Conservation (phyloP, 1,140 invertebrate species). For the Drosophila littoralis region DNA sequence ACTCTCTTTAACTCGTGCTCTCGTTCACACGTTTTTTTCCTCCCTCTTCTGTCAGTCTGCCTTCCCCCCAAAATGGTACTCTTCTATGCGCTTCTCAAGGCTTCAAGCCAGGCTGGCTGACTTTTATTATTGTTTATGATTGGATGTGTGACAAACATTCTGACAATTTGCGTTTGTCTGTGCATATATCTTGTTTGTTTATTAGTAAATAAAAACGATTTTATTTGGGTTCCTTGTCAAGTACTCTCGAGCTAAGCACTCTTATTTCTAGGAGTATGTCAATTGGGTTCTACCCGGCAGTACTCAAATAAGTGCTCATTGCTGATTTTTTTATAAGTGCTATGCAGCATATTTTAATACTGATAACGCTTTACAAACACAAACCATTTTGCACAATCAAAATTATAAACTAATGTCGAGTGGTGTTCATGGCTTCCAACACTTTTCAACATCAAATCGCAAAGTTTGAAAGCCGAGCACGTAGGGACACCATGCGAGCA, state of each 20-base stretch:
- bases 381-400: slow-evolving; percentile 45
- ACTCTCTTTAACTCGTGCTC: too few species aligned
- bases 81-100: too few species aligned
- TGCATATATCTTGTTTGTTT: too few species aligned
- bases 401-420: slow-evolving; percentile 62
- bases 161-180: too few species aligned
- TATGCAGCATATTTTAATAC: slow-evolving; percentile 15
- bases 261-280: background rate
- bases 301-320: background rate
- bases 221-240: background rate
- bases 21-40: too few species aligned
- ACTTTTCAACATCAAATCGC: slow-evolving; percentile 68
- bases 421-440: slow-evolving; percentile 9
- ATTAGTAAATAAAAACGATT: too few species aligned
- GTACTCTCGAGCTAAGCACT: background rate
- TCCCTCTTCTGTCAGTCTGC: too few species aligned
- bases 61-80: too few species aligned
- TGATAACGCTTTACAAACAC: slow-evolving; percentile 39
- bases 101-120: too few species aligned
- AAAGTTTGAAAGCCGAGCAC: slow-evolving; percentile 71
- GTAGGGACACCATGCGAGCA: slow-evolving; percentile 42
- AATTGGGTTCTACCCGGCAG: background rate
- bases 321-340: background rate
- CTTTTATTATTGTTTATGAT: too few species aligned
- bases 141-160: too few species aligned